Evolutionary conservation across 2,888 invertebrate genomes (phyloP).

Genomic region (Aleiodes leptofemur): DNA sequence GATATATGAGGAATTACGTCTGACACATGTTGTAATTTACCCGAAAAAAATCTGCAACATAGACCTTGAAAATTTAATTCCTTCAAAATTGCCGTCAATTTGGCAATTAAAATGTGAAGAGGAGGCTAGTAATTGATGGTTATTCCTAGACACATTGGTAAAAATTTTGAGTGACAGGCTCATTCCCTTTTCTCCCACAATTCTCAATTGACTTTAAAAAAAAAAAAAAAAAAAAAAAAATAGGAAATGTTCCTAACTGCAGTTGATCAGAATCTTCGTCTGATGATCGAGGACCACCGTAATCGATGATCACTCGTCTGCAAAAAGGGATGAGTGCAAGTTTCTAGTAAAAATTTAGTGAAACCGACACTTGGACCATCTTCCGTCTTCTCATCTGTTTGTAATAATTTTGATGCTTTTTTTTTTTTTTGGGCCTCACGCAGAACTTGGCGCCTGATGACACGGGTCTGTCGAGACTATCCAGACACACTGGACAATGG

Average conservation of each 20-base stretch:
- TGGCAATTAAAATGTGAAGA: constrained; percentile 73
- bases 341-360: constrained; percentile 14
- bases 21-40: constrained; percentile 56
- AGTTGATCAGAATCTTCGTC: neutral
- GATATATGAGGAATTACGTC: constrained; percentile 33
- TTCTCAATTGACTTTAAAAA: constrained; percentile 12
- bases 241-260: constrained; percentile 3
- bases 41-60: constrained; percentile 55
- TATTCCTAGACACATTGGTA: constrained; percentile 71
- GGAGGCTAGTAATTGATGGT: constrained; percentile 70
- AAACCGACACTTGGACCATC: constrained; percentile 14
- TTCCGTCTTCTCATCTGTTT: neutral
- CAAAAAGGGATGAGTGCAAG: constrained; percentile 20
- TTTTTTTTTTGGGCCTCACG: constrained; percentile 35
- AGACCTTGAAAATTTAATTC: constrained; percentile 51
- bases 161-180: constrained; percentile 70
- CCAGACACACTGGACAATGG: constrained; percentile 36
- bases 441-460: constrained; percentile 48
- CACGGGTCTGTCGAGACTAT: constrained; percentile 36
- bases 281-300: constrained; percentile 6
- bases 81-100: constrained; percentile 74
- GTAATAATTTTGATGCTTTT: constrained; percentile 39
- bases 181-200: constrained; percentile 17
- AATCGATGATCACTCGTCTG: constrained; percentile 13
- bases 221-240: too few species aligned